Evolutionary conservation across 2,888 invertebrate genomes (phyloP), one percentile per base, ranked within the genome.

Genomic region (Cantharis lateralis): DNA sequence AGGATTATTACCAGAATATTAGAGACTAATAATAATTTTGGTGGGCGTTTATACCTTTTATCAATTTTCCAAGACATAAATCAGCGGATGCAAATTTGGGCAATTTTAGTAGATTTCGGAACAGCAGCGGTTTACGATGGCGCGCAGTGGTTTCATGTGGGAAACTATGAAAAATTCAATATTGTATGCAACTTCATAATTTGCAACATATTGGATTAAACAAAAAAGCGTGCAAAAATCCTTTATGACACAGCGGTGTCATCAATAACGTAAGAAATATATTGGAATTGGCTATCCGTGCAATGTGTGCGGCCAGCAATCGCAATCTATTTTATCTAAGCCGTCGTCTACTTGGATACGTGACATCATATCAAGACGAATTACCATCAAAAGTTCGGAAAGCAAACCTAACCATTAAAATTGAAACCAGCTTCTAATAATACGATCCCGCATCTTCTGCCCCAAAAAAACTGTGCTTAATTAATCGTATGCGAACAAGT

Each of bases 331-430:
- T 75, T 77, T 73, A 77, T 79, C 72, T 75, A 73, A 77, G 77
- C 71, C 75, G 75, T 72, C 77, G 77, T 75, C 79, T 77, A 48
- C 77, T 66, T 61, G 75, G 81, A 82, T 83, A 83, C 82, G 83
- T 83, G 83, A 83, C 83, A 83, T 80, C 80, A 80, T 79, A 82
- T 83, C 83, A 80, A 78, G 79, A 80, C 80, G 82, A 82, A 83
- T 83, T 81, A 83, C 80, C 82, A 80, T 83, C 82, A 83, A 79
- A 76, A 69, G 80, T 74, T 74, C 78, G 75, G 73, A 76, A 72
- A 76, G 72, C 74, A 76, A n/a, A 73, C 75, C 64, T 62, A 61
- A 64, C 16, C 71, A 73, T 79, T 71, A 66, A 48, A 78, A 69
- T 72, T 77, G 71, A 66, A 68, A 77, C 66, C 72, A 66, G 63